Conservation (phyloP, 2,797 vertebrate genomes). For the Aulostomus chinensis region DNA sequence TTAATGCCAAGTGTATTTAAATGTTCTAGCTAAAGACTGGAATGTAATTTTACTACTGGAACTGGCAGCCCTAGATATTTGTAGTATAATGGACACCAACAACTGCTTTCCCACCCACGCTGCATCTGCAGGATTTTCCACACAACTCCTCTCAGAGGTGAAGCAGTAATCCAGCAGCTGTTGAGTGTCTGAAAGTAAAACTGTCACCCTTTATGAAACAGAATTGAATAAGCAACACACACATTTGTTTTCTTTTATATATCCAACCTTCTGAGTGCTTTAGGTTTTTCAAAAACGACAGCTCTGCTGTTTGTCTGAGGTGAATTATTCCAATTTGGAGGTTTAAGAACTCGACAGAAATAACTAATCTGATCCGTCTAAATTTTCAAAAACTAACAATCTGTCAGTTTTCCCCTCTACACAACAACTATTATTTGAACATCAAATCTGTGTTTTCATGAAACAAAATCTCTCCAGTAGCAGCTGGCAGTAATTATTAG, state of each 20-base stretch:
- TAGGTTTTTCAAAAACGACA: too few species aligned
- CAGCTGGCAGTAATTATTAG: constrained; percentile 31
- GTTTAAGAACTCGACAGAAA: constrained; percentile 4
- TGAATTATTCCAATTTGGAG: not conserved
- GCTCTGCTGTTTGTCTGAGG: not conserved
- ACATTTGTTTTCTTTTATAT: too few species aligned
- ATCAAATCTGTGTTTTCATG: constrained; percentile 35
- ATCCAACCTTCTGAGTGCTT: too few species aligned
- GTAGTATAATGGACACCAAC: constrained; percentile 26
- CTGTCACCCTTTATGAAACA: too few species aligned
- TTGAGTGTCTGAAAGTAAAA: too few species aligned
- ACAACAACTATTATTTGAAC: constrained; percentile 10
- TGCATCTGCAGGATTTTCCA: constrained; percentile 21
- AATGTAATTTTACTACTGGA: constrained; percentile 59
- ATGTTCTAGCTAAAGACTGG: constrained; percentile 45
- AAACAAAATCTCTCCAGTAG: constrained; percentile 29
- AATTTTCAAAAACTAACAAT: constrained; percentile 1
- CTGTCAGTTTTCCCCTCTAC: constrained; percentile 6
- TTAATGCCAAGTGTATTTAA: constrained; percentile 50
- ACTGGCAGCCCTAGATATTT: constrained; percentile 31
- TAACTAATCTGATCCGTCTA: not conserved
- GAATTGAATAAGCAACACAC: too few species aligned
- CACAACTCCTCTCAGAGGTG: constrained; percentile 1
- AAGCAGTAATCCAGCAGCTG: constrained; percentile 1
- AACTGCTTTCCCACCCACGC: constrained; percentile 12